phyloP scores from a whole-genome alignment of 2,797 vertebrate species.

The Brachyalestes nurse region DNA sequence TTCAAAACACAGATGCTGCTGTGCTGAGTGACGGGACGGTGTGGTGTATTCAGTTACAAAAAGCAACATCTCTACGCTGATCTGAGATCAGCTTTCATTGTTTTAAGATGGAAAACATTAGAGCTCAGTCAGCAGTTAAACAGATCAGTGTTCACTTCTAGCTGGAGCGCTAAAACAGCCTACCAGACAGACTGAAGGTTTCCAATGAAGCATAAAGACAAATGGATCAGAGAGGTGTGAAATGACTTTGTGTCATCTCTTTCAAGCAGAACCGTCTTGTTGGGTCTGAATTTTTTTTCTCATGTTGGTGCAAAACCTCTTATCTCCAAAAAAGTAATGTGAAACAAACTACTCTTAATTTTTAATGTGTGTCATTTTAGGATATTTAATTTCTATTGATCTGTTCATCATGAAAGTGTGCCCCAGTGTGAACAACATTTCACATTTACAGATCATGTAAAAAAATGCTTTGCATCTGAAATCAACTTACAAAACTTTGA shows the following conservation, averaged over 20 bases:
- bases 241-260: neutral
- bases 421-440: too few relatives aligned
- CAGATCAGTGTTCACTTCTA: slow-evolving; percentile 12
- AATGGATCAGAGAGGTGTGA: slow-evolving; percentile 49
- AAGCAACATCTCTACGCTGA: neutral
- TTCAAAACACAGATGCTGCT: neutral
- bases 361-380: too few relatives aligned
- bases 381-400: too few relatives aligned
- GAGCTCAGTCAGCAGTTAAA: neutral
- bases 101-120: neutral
- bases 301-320: too few relatives aligned
- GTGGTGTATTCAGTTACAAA: neutral
- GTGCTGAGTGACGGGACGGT: neutral
- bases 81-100: neutral
- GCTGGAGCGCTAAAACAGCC: slow-evolving; percentile 8
- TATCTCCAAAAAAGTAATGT: too few relatives aligned
- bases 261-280: neutral
- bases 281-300: too few relatives aligned
- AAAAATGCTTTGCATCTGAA: too few relatives aligned
- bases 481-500: too few relatives aligned
- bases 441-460: too few relatives aligned
- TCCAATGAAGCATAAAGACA: slow-evolving; percentile 41
- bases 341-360: too few relatives aligned
- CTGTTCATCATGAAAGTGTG: too few relatives aligned
- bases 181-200: slow-evolving; percentile 7